Conservation (phyloP, 2,888 invertebrate species). For the Chrysodeixis includens region DNA sequence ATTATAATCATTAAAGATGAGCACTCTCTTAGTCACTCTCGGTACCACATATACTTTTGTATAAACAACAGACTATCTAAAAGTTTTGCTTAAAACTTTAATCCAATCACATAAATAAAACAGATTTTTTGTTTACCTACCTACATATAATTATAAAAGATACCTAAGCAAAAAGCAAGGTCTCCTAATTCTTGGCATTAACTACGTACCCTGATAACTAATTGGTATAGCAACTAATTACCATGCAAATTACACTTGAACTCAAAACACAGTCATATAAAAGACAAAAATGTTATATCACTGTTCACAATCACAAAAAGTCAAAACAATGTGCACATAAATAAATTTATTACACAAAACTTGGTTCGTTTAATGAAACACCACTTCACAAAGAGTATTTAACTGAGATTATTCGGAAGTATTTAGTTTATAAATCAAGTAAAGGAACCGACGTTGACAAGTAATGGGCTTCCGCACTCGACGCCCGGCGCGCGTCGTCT, state of each 20-base stretch:
- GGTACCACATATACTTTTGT: not conserved
- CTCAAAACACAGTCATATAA: slow-evolving; percentile 60
- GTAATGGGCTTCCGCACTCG: slow-evolving; percentile 76
- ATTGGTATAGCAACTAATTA: slow-evolving; percentile 72
- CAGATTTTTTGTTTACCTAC: slow-evolving; percentile 2
- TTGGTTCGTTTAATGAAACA: slow-evolving; percentile 12
- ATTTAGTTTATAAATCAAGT: slow-evolving; percentile 46
- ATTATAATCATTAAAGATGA: slow-evolving; percentile 17
- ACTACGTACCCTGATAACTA: slow-evolving; percentile 70
- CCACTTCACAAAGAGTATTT: slow-evolving; percentile 31
- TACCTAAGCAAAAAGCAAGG: slow-evolving; percentile 7
- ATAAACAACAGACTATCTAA: not conserved
- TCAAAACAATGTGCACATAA: slow-evolving; percentile 12
- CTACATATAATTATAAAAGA: slow-evolving; percentile 5
- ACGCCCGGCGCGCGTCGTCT: slow-evolving; percentile 79
- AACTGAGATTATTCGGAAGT: slow-evolving; percentile 38
- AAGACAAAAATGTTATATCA: slow-evolving; percentile 47
- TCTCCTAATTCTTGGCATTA: slow-evolving; percentile 74
- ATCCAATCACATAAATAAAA: not conserved
- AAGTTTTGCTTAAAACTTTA: slow-evolving; percentile 17
- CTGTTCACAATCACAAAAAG: slow-evolving; percentile 41
- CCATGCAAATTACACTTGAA: slow-evolving; percentile 70
- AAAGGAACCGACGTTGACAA: slow-evolving; percentile 47
- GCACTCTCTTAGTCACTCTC: slow-evolving; percentile 33
- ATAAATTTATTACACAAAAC: slow-evolving; percentile 15